phyloP scores from a whole-genome alignment of 2,797 vertebrate genomes.

The Epinephelus awoara region DNA sequence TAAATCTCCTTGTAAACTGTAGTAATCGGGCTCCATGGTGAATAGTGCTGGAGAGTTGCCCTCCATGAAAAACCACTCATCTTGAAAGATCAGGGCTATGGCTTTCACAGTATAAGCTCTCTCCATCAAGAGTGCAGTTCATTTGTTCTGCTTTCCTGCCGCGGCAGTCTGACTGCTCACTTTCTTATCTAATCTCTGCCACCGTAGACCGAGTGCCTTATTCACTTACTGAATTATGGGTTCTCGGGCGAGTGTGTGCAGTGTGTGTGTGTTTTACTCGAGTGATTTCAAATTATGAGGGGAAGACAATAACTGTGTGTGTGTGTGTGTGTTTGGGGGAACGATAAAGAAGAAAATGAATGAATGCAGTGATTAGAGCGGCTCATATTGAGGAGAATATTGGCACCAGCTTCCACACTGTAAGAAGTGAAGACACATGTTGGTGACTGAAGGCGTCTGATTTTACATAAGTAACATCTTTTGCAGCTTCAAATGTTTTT shows the following conservation, averaged over 20 bases:
- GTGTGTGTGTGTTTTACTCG: constrained; percentile 57
- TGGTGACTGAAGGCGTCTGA: constrained; percentile 1
- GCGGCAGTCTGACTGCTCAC: constrained; percentile 71
- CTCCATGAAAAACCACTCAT: constrained; percentile 67
- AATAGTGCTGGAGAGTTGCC: constrained; percentile 65
- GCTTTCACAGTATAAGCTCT: constrained; percentile 73
- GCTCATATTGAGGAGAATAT: constrained; percentile 39
- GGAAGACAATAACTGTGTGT: constrained; percentile 64
- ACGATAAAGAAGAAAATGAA: constrained; percentile 60
- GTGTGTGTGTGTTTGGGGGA: constrained; percentile 60
- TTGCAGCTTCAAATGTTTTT: not conserved
- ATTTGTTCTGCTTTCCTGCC: constrained; percentile 80
- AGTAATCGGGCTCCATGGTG: constrained; percentile 66
- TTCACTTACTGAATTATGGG: constrained; percentile 79
- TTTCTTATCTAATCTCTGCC: constrained; percentile 80
- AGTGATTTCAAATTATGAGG: constrained; percentile 73
- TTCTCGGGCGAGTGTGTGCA: constrained; percentile 36
- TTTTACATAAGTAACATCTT: constrained; percentile 17
- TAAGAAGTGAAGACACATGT: constrained; percentile 30
- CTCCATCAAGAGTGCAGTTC: constrained; percentile 74
- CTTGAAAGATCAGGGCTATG: constrained; percentile 78
- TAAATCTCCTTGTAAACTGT: constrained; percentile 72
- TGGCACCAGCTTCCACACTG: constrained; percentile 50
- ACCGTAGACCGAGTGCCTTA: constrained; percentile 70
- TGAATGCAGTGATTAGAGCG: constrained; percentile 61